Conservation (phyloP, 1,140 invertebrate species). For the Sminthurinus signatus region DNA sequence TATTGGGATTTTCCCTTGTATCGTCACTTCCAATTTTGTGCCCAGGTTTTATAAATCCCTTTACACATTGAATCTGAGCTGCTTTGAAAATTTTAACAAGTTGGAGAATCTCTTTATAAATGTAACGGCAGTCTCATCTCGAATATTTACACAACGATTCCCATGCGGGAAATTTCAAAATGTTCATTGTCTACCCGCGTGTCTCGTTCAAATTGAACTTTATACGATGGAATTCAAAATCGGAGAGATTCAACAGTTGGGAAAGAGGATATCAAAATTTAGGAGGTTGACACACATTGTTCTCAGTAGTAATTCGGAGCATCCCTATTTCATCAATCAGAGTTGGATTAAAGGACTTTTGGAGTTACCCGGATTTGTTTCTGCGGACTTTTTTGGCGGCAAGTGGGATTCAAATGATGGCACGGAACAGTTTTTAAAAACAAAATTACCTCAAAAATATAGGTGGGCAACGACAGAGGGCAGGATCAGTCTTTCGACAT, state of each 20-base stretch:
- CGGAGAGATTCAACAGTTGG: not conserved
- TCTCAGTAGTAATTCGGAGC: too few species aligned
- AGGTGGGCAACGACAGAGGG: too few species aligned
- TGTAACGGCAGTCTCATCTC: not conserved
- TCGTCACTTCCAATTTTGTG: not conserved
- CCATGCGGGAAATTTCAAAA: not conserved
- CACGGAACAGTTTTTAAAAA: too few species aligned
- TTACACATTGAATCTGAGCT: not conserved
- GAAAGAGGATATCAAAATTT: not conserved
- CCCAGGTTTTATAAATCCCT: not conserved
- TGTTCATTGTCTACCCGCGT: not conserved
- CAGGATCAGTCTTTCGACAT: too few species aligned
- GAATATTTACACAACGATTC: not conserved
- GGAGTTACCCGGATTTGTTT: too few species aligned
- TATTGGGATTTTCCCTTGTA: conserved; percentile 6
- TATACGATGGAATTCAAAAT: not conserved
- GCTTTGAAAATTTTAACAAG: not conserved
- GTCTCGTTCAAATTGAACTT: not conserved
- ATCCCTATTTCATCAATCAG: too few species aligned
- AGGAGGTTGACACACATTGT: too few species aligned
- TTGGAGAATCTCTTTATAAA: not conserved
- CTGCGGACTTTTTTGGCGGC: too few species aligned
- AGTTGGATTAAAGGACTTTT: too few species aligned
- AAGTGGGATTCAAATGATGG: too few species aligned
- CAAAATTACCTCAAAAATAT: too few species aligned